These are phyloP conservation scores for Suricata suricatta DNA, from an alignment of 2,113 vertebrate species.

Conservation along the genomic window DNA sequence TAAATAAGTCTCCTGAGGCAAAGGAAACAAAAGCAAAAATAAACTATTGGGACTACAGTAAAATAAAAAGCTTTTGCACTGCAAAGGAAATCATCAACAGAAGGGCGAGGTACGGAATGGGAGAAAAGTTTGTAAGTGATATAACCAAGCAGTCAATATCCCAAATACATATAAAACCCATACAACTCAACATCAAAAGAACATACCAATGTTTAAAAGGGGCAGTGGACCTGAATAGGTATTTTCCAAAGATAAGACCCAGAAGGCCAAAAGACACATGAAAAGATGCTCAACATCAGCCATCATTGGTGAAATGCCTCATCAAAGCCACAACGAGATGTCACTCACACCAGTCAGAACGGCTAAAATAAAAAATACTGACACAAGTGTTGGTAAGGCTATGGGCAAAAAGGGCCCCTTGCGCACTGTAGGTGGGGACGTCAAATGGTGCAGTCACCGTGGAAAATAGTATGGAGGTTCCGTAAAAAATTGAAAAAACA, in stretches of 20 bases:
- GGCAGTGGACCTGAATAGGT: not conserved
- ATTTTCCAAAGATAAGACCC: not conserved
- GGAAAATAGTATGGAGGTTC: not conserved
- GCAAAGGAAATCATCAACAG: not conserved
- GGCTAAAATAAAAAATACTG: not conserved
- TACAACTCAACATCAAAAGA: not conserved
- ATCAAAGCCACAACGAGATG: not conserved
- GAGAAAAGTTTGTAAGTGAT: not conserved
- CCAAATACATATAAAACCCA: not conserved
- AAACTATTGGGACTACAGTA: not conserved
- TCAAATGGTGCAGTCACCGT: not conserved
- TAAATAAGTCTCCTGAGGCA: not conserved
- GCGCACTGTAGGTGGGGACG: too few relatives aligned
- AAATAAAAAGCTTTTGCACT: not conserved
- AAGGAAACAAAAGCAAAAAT: not conserved
- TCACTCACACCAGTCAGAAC: not conserved
- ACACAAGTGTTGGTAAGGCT: not conserved
- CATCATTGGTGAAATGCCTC: too few relatives aligned
- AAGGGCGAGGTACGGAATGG: not conserved
- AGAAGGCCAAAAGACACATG: not conserved
- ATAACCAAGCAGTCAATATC: not conserved
- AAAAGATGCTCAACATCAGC: not conserved
- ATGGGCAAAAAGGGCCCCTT: not conserved
- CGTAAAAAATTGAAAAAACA: not conserved
- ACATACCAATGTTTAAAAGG: not conserved